phyloP scores from a whole-genome alignment of 2,113 vertebrate species.

The Ramphastos sulfuratus region DNA sequence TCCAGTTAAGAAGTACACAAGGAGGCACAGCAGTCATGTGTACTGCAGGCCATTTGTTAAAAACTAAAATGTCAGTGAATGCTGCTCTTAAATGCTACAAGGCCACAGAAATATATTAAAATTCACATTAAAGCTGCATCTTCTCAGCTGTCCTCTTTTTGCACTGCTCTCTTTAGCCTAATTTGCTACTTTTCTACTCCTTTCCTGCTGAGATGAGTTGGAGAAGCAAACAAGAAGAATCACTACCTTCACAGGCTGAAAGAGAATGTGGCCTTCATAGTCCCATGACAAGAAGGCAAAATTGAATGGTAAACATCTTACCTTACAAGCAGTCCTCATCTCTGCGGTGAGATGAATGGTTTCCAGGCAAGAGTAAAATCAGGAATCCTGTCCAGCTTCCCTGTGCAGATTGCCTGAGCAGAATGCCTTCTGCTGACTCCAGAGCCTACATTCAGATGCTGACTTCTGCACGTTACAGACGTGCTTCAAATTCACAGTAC shows the following conservation, averaged over 20 bases:
- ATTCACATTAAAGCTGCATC: neutral
- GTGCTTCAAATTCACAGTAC: neutral
- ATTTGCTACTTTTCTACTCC: neutral
- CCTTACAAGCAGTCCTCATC: neutral
- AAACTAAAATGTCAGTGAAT: neutral
- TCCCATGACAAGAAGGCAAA: neutral
- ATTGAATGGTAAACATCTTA: neutral
- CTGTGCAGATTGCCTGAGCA: accelerated
- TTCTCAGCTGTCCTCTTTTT: neutral
- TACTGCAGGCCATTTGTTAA: neutral
- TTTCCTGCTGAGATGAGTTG: neutral
- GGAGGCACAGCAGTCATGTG: neutral
- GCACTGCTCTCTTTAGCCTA: neutral
- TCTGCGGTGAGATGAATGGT: accelerated
- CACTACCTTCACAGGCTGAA: neutral
- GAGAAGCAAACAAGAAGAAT: neutral
- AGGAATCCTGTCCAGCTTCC: neutral
- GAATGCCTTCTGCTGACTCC: neutral
- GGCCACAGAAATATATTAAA: neutral
- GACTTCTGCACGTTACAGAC: neutral
- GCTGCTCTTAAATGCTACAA: neutral
- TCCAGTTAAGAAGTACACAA: neutral
- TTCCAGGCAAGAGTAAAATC: neutral
- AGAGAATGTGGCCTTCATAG: neutral
- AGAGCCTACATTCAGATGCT: neutral